Percentiles rank a stretch among this genome's conserved stretches.
Evolutionary conservation across 2,888 invertebrate genomes (phyloP).

Genomic region (Chrysina gloriosa): DNA sequence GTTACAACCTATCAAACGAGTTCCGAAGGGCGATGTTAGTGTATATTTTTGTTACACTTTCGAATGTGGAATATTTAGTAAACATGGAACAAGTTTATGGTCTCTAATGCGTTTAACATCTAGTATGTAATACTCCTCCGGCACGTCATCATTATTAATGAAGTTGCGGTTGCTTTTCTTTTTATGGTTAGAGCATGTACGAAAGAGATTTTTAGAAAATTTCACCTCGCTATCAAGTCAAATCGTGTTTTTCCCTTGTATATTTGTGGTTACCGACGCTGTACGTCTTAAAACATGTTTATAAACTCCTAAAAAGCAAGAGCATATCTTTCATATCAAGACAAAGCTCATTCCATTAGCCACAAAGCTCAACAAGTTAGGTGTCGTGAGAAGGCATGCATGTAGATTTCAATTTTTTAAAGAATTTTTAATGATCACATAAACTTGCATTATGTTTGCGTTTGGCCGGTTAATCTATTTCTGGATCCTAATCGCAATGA

Average conservation of each 20-base stretch:
- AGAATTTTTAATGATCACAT: no score
- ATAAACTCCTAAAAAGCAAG: constrained; percentile 1
- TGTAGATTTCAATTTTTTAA: neutral
- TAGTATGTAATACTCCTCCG: constrained; percentile 28
- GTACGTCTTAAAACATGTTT: constrained; percentile 14
- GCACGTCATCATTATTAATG: constrained; percentile 37
- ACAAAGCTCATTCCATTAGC: constrained; percentile 1
- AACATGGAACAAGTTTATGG: constrained; percentile 31
- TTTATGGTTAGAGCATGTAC: constrained; percentile 7
- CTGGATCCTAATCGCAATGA: no score
- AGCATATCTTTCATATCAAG: neutral
- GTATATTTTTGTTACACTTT: constrained; percentile 37
- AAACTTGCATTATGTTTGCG: no score
- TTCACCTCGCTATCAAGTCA: constrained; percentile 7
- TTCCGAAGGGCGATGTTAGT: constrained; percentile 30
- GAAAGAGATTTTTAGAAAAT: constrained; percentile 26
- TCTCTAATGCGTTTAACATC: constrained; percentile 37
- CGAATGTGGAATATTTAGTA: constrained; percentile 37
- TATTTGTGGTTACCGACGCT: constrained; percentile 20
- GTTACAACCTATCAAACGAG: constrained; percentile 20
- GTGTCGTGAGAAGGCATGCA: neutral
- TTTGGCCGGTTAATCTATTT: no score
- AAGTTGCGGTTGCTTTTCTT: constrained; percentile 35
- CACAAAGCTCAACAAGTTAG: neutral
- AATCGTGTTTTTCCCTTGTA: constrained; percentile 28